A percentile compares a stretch with the other conserved stretches of the same genome.
These are phyloP conservation scores for Squalus acanthias DNA, from an alignment of 2,797 vertebrate genomes.

Conservation along the genomic window DNA sequence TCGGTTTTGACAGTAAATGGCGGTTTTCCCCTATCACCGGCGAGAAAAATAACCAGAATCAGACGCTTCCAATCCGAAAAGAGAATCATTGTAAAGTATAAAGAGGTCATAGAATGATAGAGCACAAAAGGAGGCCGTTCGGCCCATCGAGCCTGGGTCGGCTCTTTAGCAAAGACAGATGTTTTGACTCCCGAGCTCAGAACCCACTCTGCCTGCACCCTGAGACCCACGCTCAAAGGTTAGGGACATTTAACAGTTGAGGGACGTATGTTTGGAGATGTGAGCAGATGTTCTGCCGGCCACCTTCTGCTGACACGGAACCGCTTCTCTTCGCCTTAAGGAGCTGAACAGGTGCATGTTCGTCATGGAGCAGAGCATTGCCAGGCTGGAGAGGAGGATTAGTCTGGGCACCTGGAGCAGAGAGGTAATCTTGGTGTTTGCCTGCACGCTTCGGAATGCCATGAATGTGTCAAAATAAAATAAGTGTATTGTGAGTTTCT, in stretches of 20 bases:
- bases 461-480: neutral
- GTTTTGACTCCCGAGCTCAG: neutral
- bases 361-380: neutral
- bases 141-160: too few relatives aligned
- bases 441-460: neutral
- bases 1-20: too few relatives aligned
- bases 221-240: neutral
- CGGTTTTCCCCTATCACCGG: too few relatives aligned
- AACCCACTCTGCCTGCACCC: neutral
- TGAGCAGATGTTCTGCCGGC: neutral
- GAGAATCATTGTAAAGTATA: neutral
- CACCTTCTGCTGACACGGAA: neutral
- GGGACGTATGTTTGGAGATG: neutral
- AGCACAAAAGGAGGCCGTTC: neutral
- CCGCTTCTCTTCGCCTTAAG: neutral
- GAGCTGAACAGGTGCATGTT: slow-evolving; percentile 26
- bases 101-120: neutral
- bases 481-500: neutral
- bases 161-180: neutral
- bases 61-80: neutral
- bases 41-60: neutral
- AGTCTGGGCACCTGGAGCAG: slow-evolving; percentile 17
- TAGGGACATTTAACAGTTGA: neutral
- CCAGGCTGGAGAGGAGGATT: slow-evolving; percentile 6
- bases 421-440: slow-evolving; percentile 18